phyloP scores from a whole-genome alignment of 2,113 vertebrate genomes.

The Burhinus bistriatus region DNA sequence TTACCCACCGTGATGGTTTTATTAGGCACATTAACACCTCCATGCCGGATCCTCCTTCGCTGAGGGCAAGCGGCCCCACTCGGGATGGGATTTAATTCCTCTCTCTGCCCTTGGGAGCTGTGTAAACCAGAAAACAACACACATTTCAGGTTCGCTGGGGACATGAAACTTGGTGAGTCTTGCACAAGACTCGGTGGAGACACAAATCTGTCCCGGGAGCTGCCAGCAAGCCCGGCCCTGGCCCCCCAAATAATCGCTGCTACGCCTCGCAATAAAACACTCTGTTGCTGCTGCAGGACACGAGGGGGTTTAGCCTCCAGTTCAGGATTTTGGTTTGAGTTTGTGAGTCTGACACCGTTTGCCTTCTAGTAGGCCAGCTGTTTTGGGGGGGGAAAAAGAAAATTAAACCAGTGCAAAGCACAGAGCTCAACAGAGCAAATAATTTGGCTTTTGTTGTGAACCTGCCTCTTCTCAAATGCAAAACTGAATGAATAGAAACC shows the following conservation, averaged over 20 bases:
- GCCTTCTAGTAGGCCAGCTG: background rate
- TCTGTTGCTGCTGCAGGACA: background rate
- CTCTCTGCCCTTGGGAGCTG: background rate
- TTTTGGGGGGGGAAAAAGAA: background rate
- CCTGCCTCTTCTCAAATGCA: background rate
- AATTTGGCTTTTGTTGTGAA: background rate
- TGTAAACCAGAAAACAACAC: background rate
- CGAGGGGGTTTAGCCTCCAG: background rate
- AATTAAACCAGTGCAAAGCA: background rate
- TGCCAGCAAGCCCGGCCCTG: background rate
- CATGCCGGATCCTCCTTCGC: background rate
- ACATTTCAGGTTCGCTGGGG: background rate
- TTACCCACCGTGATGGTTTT: background rate
- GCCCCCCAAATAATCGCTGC: background rate
- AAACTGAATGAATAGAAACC: background rate
- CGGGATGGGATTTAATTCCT: background rate
- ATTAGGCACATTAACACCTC: background rate
- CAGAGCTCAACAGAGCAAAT: background rate
- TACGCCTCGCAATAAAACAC: fast-evolving
- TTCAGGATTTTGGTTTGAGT: background rate
- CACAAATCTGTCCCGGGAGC: background rate
- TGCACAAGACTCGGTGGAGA: background rate
- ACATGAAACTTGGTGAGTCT: fast-evolving
- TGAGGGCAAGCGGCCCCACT: fast-evolving
- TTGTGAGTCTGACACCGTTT: background rate